These are phyloP conservation scores for Dastarcus helophoroides DNA, from an alignment of 2,888 invertebrate genomes.

Conservation along the genomic window DNA sequence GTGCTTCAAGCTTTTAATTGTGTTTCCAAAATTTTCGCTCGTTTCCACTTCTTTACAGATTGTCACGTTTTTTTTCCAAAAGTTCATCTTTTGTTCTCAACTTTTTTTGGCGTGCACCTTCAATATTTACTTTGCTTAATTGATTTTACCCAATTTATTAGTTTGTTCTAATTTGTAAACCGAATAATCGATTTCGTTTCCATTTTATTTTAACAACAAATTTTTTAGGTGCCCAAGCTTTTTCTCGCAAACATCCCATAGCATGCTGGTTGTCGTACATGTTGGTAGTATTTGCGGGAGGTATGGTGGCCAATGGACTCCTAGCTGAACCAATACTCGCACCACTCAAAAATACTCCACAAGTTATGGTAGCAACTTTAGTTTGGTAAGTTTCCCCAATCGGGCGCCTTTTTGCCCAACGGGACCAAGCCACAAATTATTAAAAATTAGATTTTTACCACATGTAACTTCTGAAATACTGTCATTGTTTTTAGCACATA, in stretches of 20 bases:
- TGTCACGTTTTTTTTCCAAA: not conserved
- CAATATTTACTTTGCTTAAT: not conserved
- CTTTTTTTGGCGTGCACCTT: not conserved
- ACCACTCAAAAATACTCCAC: constrained; percentile 90
- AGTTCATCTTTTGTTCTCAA: not conserved
- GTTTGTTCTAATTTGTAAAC: too few species aligned
- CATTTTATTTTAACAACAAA: not conserved
- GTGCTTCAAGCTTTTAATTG: too few species aligned
- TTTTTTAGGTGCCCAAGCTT: constrained; percentile 66
- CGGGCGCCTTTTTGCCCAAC: too few species aligned
- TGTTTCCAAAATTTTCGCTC: too few species aligned
- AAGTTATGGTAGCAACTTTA: constrained; percentile 79
- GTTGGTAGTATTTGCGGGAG: constrained; percentile 95
- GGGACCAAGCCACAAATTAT: too few species aligned
- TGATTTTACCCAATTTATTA: too few species aligned
- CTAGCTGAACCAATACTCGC: constrained; percentile 93
- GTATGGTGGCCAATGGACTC: constrained; percentile 89
- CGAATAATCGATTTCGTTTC: too few species aligned
- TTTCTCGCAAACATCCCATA: constrained; percentile 93
- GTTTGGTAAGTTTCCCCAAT: constrained; percentile 90
- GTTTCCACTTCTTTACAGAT: too few species aligned
- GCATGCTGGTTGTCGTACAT: constrained; percentile 97
- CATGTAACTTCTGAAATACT: too few species aligned
- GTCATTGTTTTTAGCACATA: too few species aligned
- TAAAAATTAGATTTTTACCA: too few species aligned